These are phyloP conservation scores for Morpho achilles DNA, from an alignment of 2,888 invertebrate species.

Conservation along the genomic window DNA sequence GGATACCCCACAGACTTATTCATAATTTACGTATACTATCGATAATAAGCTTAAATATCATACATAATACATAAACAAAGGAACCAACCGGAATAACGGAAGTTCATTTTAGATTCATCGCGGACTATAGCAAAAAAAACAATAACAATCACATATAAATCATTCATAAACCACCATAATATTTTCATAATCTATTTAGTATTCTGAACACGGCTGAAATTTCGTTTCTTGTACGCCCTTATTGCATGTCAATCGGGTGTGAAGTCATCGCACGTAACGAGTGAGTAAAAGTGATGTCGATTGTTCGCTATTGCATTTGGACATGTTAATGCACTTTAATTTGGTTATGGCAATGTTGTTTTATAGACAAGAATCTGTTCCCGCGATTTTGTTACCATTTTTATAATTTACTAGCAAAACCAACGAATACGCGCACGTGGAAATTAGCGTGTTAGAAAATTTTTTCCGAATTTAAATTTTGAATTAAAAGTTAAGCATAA, in stretches of 20 bases:
- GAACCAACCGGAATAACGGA: constrained; percentile 17
- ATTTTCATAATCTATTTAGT: constrained; percentile 20
- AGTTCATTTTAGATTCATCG: constrained; percentile 17
- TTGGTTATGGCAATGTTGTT: constrained; percentile 18
- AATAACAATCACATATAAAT: constrained; percentile 30
- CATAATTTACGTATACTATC: too few relatives aligned
- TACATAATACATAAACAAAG: neutral
- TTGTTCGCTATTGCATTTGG: constrained; percentile 22
- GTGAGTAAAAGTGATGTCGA: constrained; percentile 39
- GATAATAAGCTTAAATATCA: neutral
- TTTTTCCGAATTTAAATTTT: too few relatives aligned
- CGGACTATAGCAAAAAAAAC: constrained; percentile 29
- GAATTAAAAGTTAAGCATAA: too few relatives aligned
- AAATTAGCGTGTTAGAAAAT: too few relatives aligned
- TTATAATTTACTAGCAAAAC: too few relatives aligned
- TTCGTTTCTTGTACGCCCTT: constrained; percentile 40
- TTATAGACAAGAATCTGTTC: neutral
- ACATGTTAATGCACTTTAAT: constrained; percentile 10
- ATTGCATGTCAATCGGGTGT: constrained; percentile 37
- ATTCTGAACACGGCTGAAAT: constrained; percentile 35
- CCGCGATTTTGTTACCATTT: too few relatives aligned
- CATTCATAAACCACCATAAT: constrained; percentile 31
- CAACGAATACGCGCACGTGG: too few relatives aligned
- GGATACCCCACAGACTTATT: too few relatives aligned
- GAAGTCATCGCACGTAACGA: constrained; percentile 51